phyloP scores from a whole-genome alignment of 2,888 invertebrate species.

The Pharmacophagus antenor region DNA sequence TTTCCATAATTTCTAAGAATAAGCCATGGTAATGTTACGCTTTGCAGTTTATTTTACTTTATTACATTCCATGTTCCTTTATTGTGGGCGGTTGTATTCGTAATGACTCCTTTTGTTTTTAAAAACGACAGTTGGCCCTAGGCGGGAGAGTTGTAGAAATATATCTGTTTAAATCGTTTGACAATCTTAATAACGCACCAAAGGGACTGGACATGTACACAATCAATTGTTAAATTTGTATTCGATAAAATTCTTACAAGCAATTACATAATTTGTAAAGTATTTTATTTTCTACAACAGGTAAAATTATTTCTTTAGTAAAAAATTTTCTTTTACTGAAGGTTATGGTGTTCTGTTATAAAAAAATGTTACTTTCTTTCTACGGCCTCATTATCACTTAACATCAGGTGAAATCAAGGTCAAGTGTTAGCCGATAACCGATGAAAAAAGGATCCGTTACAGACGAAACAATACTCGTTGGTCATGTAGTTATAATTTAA shows the following conservation, averaged over 20 bases:
- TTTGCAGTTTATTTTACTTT: constrained; percentile 2
- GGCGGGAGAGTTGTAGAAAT: neutral
- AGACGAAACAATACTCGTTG: neutral
- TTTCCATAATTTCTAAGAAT: neutral
- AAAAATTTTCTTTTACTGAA: neutral
- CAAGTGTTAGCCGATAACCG: too few species aligned
- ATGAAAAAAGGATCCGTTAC: too few species aligned
- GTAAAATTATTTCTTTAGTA: neutral
- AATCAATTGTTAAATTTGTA: neutral
- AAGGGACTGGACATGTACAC: neutral
- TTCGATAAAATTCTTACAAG: neutral
- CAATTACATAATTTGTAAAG: neutral
- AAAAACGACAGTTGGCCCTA: neutral
- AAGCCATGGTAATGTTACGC: neutral
- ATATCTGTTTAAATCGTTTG: neutral
- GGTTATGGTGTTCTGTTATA: too few species aligned
- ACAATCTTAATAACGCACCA: neutral
- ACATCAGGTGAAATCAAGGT: too few species aligned
- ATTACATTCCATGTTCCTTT: neutral
- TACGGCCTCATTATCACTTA: too few species aligned
- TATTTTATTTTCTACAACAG: neutral
- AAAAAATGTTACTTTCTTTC: too few species aligned
- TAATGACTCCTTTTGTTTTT: neutral
- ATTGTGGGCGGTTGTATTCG: neutral
- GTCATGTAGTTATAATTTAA: neutral